Evolutionary conservation across 2,797 vertebrate genomes (phyloP).

Genomic region (Ibycter americanus): DNA sequence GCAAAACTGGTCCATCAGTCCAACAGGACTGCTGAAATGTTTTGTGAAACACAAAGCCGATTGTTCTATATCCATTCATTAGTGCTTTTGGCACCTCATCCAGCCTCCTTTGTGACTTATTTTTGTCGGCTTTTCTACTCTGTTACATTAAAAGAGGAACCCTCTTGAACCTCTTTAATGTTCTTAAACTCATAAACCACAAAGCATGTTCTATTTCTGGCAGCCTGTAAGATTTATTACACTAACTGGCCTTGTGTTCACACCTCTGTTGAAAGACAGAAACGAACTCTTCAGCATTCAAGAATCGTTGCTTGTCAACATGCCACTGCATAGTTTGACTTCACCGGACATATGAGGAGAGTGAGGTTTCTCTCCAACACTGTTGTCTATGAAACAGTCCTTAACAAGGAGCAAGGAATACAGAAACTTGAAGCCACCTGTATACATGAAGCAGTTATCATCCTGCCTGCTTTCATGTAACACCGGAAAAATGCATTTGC

Average conservation of each 20-base stretch:
- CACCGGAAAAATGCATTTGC: neutral
- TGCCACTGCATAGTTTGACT: neutral
- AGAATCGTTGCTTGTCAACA: neutral
- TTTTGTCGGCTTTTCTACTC: neutral
- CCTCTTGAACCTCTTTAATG: neutral
- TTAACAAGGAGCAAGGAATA: neutral
- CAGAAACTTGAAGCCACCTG: neutral
- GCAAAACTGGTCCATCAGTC: neutral
- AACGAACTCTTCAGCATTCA: neutral
- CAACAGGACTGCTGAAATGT: accelerated
- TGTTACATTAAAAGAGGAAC: neutral
- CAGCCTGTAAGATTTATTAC: conserved; percentile 28
- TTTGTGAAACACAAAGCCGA: neutral
- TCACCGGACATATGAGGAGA: neutral
- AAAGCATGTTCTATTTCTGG: neutral
- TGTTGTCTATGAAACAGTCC: neutral
- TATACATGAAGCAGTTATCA: neutral
- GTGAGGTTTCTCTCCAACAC: neutral
- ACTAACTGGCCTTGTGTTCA: neutral
- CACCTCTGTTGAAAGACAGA: conserved; percentile 45
- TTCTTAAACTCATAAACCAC: conserved; percentile 32
- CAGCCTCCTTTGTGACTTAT: neutral
- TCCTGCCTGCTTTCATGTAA: neutral
- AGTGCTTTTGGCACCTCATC: neutral
- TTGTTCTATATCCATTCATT: neutral